Evolutionary conservation across 2,113 vertebrate species (phyloP).

Genomic region (Marmota monax): DNA sequence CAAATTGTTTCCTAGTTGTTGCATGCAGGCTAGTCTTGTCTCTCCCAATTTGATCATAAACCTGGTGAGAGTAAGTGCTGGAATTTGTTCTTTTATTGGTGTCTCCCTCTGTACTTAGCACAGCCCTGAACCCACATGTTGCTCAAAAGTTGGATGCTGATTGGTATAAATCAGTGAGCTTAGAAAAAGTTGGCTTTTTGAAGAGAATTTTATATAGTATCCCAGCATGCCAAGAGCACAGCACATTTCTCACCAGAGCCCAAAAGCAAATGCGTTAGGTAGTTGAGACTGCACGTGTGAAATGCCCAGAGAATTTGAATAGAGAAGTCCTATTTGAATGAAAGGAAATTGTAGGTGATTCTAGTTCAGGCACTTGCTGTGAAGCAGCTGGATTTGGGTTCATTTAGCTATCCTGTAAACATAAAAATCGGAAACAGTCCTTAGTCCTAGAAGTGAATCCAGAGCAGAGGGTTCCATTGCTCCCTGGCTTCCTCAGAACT

Average conservation of each 20-base stretch:
- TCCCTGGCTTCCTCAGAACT: not conserved
- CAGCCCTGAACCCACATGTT: not conserved
- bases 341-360: conserved; percentile 31
- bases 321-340: not conserved
- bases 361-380: not conserved
- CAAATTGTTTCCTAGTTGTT: conserved; percentile 46
- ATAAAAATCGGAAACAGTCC: conserved; percentile 22
- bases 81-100: not conserved
- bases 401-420: not conserved
- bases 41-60: conserved; percentile 18
- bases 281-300: not conserved
- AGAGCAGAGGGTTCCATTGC: not conserved
- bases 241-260: not conserved
- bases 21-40: not conserved
- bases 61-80: not conserved
- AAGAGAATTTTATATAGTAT: conserved; percentile 40
- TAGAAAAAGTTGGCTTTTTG: conserved; percentile 39
- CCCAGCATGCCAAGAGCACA: not conserved
- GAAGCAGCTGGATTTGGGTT: not conserved
- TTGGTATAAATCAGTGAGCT: conserved; percentile 43
- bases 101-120: not conserved
- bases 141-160: not conserved
- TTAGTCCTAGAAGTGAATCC: not conserved
- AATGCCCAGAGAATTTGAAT: conserved; percentile 59
- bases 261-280: not conserved